Conservation (phyloP, 2,797 vertebrate genomes). For the Myripristis murdjan region DNA sequence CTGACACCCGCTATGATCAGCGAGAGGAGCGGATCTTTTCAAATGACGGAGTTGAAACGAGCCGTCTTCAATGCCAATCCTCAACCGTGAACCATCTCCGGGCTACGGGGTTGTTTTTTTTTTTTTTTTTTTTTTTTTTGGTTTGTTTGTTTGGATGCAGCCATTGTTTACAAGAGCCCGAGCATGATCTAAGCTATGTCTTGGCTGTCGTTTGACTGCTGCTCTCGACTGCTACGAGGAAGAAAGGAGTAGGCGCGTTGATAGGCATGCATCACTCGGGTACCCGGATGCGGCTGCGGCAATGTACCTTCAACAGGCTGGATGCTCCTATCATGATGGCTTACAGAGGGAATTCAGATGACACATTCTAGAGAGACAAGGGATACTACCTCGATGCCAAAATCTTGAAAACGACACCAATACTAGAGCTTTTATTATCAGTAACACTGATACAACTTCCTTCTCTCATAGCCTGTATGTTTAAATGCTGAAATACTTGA, state of each 20-base stretch:
- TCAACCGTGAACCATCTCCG: constrained; percentile 25
- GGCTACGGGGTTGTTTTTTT: not conserved
- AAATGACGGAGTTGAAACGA: constrained; percentile 5
- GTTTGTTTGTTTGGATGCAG: not conserved
- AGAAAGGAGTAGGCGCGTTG: constrained; percentile 1
- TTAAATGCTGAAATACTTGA: no score
- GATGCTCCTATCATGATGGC: not conserved
- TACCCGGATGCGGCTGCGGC: constrained; percentile 5
- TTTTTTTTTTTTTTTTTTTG: no score
- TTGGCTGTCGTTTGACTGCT: constrained; percentile 25
- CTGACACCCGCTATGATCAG: constrained; percentile 7
- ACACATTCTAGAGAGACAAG: not conserved
- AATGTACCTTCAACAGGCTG: constrained; percentile 3
- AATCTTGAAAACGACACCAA: no score
- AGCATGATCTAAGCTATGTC: constrained; percentile 19
- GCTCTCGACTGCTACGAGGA: not conserved
- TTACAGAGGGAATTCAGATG: constrained; percentile 16
- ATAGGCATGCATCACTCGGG: constrained; percentile 31
- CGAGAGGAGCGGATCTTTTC: constrained; percentile 5
- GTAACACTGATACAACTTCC: no score
- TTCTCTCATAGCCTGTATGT: no score
- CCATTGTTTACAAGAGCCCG: constrained; percentile 14
- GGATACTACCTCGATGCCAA: no score
- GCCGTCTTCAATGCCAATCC: constrained; percentile 11
- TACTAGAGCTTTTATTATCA: no score